Conservation (phyloP, 2,888 invertebrate species). For the Mesoligia furuncula region DNA sequence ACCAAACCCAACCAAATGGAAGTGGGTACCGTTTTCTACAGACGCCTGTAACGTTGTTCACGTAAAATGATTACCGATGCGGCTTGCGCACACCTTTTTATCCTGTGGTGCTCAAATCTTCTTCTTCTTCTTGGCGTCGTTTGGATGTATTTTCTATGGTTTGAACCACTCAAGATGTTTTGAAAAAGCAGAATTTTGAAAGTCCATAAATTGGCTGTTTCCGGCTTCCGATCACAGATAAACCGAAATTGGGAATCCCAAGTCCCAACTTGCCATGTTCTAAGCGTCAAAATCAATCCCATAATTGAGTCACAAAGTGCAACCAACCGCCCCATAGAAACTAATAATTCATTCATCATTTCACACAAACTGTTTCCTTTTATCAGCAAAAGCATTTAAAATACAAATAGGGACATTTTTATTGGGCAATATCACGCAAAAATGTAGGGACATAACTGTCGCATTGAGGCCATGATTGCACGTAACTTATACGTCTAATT, state of each 20-base stretch:
- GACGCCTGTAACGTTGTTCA: slow-evolving; percentile 2
- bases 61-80: neutral
- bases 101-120: neutral
- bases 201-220: neutral
- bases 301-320: neutral
- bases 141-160: neutral
- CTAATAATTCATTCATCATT: slow-evolving; percentile 13
- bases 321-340: neutral
- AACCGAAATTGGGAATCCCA: neutral
- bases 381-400: slow-evolving; percentile 33
- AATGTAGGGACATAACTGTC: slow-evolving; percentile 33
- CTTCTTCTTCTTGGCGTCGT: too few species aligned
- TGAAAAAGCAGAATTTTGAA: neutral
- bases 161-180: neutral
- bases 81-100: too few species aligned
- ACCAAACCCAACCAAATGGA: slow-evolving; percentile 1
- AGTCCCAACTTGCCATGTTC: neutral
- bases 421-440: slow-evolving; percentile 50
- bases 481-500: slow-evolving; percentile 73
- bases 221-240: neutral
- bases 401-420: slow-evolving; percentile 42
- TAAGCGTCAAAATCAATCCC: neutral
- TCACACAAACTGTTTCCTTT: slow-evolving; percentile 12
- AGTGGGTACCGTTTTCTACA: slow-evolving; percentile 5
- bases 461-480: slow-evolving; percentile 71